Evolutionary conservation across 2,797 vertebrate species (phyloP), one percentile per base, ranked within the genome.

Genomic region (Pipistrellus kuhlii): DNA sequence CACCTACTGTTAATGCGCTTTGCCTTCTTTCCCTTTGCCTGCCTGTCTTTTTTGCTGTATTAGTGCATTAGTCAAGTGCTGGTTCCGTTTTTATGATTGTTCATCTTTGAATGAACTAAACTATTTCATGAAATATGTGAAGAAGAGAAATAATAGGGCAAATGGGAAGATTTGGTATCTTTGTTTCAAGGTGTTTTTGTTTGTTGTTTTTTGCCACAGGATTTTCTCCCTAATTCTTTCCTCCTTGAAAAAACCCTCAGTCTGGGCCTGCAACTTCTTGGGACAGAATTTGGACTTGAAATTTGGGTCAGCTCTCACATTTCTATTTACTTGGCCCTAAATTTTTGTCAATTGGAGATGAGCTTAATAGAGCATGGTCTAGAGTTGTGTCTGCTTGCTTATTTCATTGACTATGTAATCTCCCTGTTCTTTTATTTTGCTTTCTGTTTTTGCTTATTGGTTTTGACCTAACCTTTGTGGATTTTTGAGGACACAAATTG

Each of bases 191-290:
- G 12, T 30, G 12, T 62, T 30, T 27, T 15, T 62, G 71, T 15
- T 73, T 73, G 59, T 46, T 48, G n/a, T 72, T 87, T 71, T 81
- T 80, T 80, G 6, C 18, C 46, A 83, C 21, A n/a, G 5, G 85
- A 59, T 66, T 53, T 82, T 76, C 78, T 64, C 15, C 25, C 18
- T 17, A 21, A 11, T 30, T 55, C 20, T 20, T 64, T 64, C 27
- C 2, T 18, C 15, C 11, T 75, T 32, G 14, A 85, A 85, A 38
- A 3, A 84, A 41, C 32, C 53, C n/a, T 85, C 12, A 13, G 12
- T 21, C 3, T 38, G 6, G 17, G 7, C 0, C 13, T 71, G 2
- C 12, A n/a, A 4, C 20, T 66, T 13, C 23, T 17, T 59, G 59
- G 30, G 27, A 69, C 25, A 25, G 27, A 13, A 38, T 66, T 32